These are phyloP conservation scores for Habrosyne pyritoides DNA, from an alignment of 2,888 invertebrate genomes.

Conservation along the genomic window DNA sequence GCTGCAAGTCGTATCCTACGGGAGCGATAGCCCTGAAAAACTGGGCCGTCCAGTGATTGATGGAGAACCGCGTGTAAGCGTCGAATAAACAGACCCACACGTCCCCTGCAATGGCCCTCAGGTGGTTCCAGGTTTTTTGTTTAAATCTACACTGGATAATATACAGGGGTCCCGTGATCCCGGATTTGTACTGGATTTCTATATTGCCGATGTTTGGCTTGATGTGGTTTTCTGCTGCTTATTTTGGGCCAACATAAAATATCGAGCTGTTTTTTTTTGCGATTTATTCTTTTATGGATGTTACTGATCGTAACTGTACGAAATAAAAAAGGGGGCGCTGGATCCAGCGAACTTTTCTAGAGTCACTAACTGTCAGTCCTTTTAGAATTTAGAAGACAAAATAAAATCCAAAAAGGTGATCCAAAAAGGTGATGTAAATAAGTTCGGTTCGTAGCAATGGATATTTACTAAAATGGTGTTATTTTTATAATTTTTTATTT, in stretches of 20 bases:
- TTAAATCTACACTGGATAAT: constrained; percentile 42
- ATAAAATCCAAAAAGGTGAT: too few relatives aligned
- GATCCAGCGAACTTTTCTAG: too few relatives aligned
- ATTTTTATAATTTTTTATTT: too few relatives aligned
- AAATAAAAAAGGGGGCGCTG: too few relatives aligned
- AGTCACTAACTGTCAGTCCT: too few relatives aligned
- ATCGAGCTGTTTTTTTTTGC: not conserved
- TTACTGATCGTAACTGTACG: too few relatives aligned
- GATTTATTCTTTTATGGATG: too few relatives aligned
- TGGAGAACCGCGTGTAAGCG: constrained; percentile 65
- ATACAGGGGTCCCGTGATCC: constrained; percentile 13
- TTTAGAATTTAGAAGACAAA: too few relatives aligned
- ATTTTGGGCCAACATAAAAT: not conserved
- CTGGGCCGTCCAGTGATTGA: constrained; percentile 71
- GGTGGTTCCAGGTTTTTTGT: constrained; percentile 61
- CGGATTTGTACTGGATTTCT: constrained; percentile 2
- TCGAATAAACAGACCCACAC: constrained; percentile 70
- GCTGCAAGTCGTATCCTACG: constrained; percentile 55
- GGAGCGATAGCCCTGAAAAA: constrained; percentile 72
- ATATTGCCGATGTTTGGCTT: not conserved
- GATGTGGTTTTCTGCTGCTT: not conserved
- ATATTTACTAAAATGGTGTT: too few relatives aligned
- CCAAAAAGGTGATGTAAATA: too few relatives aligned
- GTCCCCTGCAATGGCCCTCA: constrained; percentile 62
- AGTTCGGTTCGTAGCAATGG: too few relatives aligned